Percentiles rank a stretch among this genome's conserved stretches.
These are phyloP conservation scores for Campoletis raptor DNA, from an alignment of 2,888 invertebrate species.

Conservation along the genomic window DNA sequence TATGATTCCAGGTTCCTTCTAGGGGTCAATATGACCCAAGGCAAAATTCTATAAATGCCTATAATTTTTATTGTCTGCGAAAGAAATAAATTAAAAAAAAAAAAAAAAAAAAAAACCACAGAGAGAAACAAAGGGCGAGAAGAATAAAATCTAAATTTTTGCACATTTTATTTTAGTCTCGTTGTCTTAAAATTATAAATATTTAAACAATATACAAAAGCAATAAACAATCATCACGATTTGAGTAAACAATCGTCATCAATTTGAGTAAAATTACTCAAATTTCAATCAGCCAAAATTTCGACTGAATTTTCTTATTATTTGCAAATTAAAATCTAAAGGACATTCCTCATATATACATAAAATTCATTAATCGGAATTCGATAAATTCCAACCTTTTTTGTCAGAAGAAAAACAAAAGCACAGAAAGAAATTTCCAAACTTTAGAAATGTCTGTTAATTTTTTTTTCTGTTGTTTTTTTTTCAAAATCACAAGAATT, in stretches of 20 bases:
- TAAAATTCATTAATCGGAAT: not conserved
- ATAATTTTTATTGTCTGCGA: not conserved
- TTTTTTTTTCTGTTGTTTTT: not conserved
- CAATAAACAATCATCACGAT: not conserved
- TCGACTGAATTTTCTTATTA: not conserved
- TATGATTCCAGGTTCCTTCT: too few species aligned
- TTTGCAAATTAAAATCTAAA: not conserved
- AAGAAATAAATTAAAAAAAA: constrained; percentile 22
- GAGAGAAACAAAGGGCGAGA: constrained; percentile 9
- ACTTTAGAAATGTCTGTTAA: not conserved
- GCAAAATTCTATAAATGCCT: constrained; percentile 33
- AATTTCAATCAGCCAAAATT: not conserved
- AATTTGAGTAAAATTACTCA: not conserved
- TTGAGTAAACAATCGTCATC: not conserved
- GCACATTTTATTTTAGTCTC: constrained; percentile 4
- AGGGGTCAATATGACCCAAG: too few species aligned
- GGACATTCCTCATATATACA: not conserved
- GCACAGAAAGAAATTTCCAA: not conserved
- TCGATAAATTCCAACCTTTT: not conserved
- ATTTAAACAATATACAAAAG: constrained; percentile 30
- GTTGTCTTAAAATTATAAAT: constrained; percentile 26
- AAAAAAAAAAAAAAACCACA: constrained; percentile 16
- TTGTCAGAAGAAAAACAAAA: not conserved
- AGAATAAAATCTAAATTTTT: constrained; percentile 11
- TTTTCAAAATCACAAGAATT: constrained; percentile 11